Conservation (phyloP, 2,797 vertebrate genomes). For the Carapus acus region DNA sequence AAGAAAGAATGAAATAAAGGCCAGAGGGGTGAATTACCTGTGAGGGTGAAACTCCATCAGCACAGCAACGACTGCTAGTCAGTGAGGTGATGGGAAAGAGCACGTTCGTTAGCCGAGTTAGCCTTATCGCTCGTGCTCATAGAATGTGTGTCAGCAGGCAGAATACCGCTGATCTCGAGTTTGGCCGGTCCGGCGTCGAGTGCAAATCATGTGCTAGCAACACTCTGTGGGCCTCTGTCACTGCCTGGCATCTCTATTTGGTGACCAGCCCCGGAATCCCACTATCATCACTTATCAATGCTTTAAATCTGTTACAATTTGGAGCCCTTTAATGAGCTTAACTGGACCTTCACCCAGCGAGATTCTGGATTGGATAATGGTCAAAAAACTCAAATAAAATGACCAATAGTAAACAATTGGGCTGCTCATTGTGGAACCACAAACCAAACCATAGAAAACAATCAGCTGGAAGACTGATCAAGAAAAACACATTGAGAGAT, state of each 20-base stretch:
- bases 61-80: too few relatives aligned
- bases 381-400: constrained; percentile 24
- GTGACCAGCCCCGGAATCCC: constrained; percentile 2
- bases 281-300: background rate
- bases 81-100: background rate
- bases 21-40: too few relatives aligned
- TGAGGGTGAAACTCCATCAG: too few relatives aligned
- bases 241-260: background rate
- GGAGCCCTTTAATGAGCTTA: background rate
- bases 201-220: background rate
- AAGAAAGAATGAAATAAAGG: too few relatives aligned
- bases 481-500: too few relatives aligned
- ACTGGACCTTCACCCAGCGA: background rate
- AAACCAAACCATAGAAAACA: too few relatives aligned
- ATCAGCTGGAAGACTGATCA: too few relatives aligned
- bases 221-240: too few relatives aligned
- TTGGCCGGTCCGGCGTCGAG: background rate
- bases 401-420: too few relatives aligned
- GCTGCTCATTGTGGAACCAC: too few relatives aligned
- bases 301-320: background rate
- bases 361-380: background rate
- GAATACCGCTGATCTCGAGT: background rate
- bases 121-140: too few relatives aligned
- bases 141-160: too few relatives aligned
- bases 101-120: background rate